Conservation (phyloP, 2,113 vertebrate species). For the Peucedramus taeniatus region DNA sequence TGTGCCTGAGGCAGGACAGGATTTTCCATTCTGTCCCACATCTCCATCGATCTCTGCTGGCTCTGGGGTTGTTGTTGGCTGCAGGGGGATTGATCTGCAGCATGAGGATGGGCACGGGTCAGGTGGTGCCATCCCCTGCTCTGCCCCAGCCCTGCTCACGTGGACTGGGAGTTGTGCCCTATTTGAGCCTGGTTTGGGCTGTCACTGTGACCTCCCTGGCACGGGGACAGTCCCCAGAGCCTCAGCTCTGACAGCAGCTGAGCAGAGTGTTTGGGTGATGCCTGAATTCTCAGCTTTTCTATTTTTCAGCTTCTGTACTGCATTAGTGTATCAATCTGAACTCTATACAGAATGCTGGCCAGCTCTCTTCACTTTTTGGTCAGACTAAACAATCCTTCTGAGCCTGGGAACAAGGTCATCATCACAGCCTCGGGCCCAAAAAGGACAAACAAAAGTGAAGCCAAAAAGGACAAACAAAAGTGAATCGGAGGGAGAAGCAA, state of each 20-base stretch:
- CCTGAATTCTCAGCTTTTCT: accelerated
- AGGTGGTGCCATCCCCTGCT: background rate
- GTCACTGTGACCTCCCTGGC: background rate
- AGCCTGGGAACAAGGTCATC: background rate
- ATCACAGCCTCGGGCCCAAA: too few species aligned
- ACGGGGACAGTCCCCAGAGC: background rate
- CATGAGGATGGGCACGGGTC: background rate
- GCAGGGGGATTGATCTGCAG: background rate
- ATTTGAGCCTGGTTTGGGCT: accelerated
- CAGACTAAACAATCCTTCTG: background rate
- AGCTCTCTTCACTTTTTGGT: background rate
- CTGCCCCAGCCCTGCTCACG: background rate
- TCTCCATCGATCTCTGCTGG: conserved; percentile 34
- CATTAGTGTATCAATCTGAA: accelerated
- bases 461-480: background rate
- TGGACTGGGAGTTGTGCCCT: accelerated
- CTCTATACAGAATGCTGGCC: accelerated
- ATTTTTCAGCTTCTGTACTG: accelerated
- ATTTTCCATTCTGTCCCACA: conserved; percentile 63
- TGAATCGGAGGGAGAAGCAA: background rate
- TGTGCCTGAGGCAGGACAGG: background rate
- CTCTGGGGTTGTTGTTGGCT: conserved; percentile 39
- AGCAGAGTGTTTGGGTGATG: accelerated
- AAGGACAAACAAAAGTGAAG: background rate
- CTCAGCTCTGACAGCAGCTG: background rate